Base-by-base conservation (phyloP, 1,140 invertebrate species). In the Harpegnathos saltator region DNA sequence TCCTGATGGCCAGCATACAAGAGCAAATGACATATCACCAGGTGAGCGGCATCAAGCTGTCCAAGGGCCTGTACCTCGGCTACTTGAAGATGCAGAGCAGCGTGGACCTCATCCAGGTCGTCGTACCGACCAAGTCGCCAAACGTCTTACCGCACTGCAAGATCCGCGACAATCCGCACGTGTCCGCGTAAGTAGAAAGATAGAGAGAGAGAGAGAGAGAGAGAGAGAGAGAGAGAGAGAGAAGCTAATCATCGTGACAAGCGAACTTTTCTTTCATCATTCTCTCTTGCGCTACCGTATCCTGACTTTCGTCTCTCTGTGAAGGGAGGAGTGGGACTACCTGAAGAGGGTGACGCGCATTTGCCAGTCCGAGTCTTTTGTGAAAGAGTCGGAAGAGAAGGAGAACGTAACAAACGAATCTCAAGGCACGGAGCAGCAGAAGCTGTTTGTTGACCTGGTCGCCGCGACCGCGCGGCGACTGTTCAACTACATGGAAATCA, bases 11-110 rank as follows among this genome's bases (percentile, higher is more conserved):
- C 50, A 97, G 97, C 19, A 97, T 98, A 74, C 96, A 97, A 86
- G 98, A 99, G 72, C 98, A 99, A 95, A 97, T 99, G 77, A 96
- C 97, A 38, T 99, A 99, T 93, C 97, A 99, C 91, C 98, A 99
- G 95, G 97, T 97, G 24, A 98, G 97, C 77, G 95, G 96, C 78
- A 96, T 97, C 58, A 97, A 97, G 84, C 92, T 99, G 22, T 95
- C 96, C 0, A 96, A 96, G 66, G 99, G 99, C 0, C 95, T 99
- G 7, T 99, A 99, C 93, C 94, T 99, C 78, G 98, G 98, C 22
- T 99, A 99, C 94, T 94, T 99, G 59, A 99, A 99, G 92, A 96
- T 99, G 95, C 98, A 98, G 90, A 99, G 97, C 89, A 98, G 98
- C 7, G 97, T 99, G 66, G 98, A 99, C 93, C 96, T 98, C 3